Percentiles rank a stretch among this genome's conserved stretches.
Evolutionary conservation across 2,888 invertebrate genomes (phyloP).

Genomic region (Rhingia campestris): DNA sequence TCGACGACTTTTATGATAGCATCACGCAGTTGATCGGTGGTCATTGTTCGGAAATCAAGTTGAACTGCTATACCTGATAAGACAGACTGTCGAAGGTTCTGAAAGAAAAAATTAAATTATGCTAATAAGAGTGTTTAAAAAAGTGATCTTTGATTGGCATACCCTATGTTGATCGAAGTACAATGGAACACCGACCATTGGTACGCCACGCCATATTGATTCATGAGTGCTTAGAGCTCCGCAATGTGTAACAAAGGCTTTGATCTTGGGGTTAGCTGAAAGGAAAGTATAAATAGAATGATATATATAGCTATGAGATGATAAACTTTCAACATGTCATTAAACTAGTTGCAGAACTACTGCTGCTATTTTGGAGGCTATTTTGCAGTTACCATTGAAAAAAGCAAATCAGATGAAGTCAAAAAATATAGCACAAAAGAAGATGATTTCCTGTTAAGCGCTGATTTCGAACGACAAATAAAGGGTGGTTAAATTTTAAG

Average conservation of each 20-base stretch:
- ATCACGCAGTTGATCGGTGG: constrained; percentile 57
- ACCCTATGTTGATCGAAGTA: constrained; percentile 78
- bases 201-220: constrained; percentile 78
- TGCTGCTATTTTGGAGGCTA: too few relatives aligned
- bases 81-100: constrained; percentile 62
- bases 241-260: constrained; percentile 78
- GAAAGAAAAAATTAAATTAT: not conserved
- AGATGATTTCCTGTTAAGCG: too few relatives aligned
- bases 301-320: not conserved
- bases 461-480: too few relatives aligned
- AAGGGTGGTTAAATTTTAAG: too few relatives aligned
- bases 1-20: constrained; percentile 70
- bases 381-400: too few relatives aligned
- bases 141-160: constrained; percentile 1
- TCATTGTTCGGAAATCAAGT: constrained; percentile 73
- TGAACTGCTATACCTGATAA: constrained; percentile 72
- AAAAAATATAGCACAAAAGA: too few relatives aligned
- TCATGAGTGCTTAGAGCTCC: constrained; percentile 79
- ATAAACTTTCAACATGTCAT: too few relatives aligned
- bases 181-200: constrained; percentile 79
- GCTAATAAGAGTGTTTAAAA: not conserved
- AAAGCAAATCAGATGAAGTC: too few relatives aligned
- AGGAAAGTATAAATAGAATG: too few relatives aligned
- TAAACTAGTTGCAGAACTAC: too few relatives aligned
- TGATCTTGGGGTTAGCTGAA: constrained; percentile 76